A percentile compares a stretch with the other conserved stretches of the same genome.
phyloP scores from a whole-genome alignment of 2,888 invertebrate genomes.

The Chalcosyrphus nemorum region DNA sequence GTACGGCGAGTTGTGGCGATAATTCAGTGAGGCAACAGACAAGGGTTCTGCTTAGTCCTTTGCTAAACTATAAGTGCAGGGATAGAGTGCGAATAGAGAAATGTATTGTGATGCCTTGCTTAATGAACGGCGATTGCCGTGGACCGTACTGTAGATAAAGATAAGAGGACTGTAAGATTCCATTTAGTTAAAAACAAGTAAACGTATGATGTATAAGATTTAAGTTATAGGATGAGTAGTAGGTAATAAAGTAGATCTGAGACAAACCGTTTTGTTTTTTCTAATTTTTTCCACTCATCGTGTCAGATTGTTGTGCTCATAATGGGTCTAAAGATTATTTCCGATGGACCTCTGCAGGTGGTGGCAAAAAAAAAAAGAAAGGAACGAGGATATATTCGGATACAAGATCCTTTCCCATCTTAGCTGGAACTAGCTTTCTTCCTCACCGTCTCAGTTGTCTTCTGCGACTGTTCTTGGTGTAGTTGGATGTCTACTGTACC shows the following conservation, averaged over 20 bases:
- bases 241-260: neutral
- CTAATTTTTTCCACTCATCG: no score
- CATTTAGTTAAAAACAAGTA: neutral
- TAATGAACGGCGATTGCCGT: slow-evolving; percentile 74
- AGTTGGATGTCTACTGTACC: no score
- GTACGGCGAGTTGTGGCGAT: slow-evolving; percentile 86
- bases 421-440: no score
- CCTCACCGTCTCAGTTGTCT: no score
- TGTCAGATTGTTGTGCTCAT: no score
- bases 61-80: slow-evolving; percentile 79
- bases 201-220: slow-evolving; percentile 35
- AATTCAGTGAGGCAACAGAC: slow-evolving; percentile 83
- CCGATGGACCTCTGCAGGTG: no score
- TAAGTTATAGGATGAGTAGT: slow-evolving; percentile 31
- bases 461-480: no score
- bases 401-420: no score
- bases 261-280: no score
- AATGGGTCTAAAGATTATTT: no score
- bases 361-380: no score
- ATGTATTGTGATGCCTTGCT: slow-evolving; percentile 80
- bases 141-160: slow-evolving; percentile 61
- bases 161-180: neutral
- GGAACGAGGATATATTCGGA: no score
- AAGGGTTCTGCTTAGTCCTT: slow-evolving; percentile 81
- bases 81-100: slow-evolving; percentile 80